These are phyloP conservation scores for Icerya purchasi DNA, from an alignment of 2,888 invertebrate genomes.

Conservation along the genomic window DNA sequence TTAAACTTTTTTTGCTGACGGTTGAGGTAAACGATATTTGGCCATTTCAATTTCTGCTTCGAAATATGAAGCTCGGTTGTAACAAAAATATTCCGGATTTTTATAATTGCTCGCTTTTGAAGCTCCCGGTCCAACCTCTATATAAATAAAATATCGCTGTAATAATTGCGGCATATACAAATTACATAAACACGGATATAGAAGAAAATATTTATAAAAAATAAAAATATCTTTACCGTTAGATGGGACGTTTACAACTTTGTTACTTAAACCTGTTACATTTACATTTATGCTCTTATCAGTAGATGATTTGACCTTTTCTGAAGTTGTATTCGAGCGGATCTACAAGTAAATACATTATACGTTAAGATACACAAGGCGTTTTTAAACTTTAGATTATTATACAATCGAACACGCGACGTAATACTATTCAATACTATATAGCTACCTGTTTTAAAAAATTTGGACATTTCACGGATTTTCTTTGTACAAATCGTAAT, in stretches of 20 bases:
- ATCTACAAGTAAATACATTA: no score
- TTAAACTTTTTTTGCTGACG: slow-evolving; percentile 34
- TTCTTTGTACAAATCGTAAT: no score
- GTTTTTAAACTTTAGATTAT: no score
- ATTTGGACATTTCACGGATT: no score
- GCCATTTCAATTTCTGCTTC: slow-evolving; percentile 73
- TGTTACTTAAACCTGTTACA: slow-evolving; percentile 5
- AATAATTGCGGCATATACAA: neutral
- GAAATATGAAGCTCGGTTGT: slow-evolving; percentile 49
- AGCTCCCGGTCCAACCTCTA: slow-evolving; percentile 9
- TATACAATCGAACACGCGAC: no score
- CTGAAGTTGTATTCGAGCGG: no score
- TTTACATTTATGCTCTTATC: no score
- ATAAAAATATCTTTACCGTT: no score
- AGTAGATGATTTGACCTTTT: no score
- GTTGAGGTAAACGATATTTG: slow-evolving; percentile 55
- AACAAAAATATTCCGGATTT: slow-evolving; percentile 71
- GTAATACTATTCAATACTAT: no score
- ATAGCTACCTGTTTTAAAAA: no score
- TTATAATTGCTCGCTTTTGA: slow-evolving; percentile 46
- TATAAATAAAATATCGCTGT: neutral
- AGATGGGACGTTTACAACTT: slow-evolving; percentile 7
- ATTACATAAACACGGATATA: neutral
- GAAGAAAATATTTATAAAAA: neutral
- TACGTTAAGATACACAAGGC: no score